A percentile compares a stretch with the other conserved stretches of the same genome.
phyloP scores from a whole-genome alignment of 1,140 invertebrate genomes.

The Dendroctonus ponderosae region DNA sequence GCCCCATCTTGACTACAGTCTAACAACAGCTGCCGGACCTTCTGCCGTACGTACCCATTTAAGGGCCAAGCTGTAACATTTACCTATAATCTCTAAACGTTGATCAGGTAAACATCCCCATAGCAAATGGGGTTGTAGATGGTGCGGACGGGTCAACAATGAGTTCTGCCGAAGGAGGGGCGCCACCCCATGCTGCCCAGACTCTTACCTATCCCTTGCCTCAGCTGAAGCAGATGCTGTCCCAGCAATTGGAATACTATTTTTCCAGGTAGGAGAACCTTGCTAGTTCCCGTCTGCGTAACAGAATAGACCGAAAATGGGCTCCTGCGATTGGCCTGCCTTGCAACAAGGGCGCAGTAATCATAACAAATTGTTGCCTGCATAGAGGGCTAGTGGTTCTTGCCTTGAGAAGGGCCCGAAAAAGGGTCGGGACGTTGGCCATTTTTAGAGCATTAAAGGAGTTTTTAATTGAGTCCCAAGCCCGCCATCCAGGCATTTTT shows the following conservation, averaged over 20 bases:
- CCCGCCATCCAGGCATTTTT: too few species aligned
- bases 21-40: constrained; percentile 20
- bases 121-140: constrained; percentile 47
- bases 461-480: too few species aligned
- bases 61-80: not conserved
- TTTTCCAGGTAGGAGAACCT: constrained; percentile 69
- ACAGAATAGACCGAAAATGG: too few species aligned
- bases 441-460: too few species aligned
- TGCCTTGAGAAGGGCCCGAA: too few species aligned
- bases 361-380: too few species aligned
- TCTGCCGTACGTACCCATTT: constrained; percentile 14
- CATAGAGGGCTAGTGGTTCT: too few species aligned
- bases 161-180: constrained; percentile 11
- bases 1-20: constrained; percentile 13
- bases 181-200: constrained; percentile 42
- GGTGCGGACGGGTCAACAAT: constrained; percentile 42
- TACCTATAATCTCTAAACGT: not conserved
- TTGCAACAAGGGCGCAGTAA: too few species aligned
- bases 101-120: not conserved
- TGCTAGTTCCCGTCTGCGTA: not conserved
- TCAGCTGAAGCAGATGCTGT: constrained; percentile 75
- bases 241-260: constrained; percentile 84
- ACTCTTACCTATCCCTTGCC: constrained; percentile 60
- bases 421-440: too few species aligned
- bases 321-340: too few species aligned